These are phyloP conservation scores for Trachelus troglodyta DNA, from an alignment of 2,888 invertebrate genomes.

Conservation along the genomic window DNA sequence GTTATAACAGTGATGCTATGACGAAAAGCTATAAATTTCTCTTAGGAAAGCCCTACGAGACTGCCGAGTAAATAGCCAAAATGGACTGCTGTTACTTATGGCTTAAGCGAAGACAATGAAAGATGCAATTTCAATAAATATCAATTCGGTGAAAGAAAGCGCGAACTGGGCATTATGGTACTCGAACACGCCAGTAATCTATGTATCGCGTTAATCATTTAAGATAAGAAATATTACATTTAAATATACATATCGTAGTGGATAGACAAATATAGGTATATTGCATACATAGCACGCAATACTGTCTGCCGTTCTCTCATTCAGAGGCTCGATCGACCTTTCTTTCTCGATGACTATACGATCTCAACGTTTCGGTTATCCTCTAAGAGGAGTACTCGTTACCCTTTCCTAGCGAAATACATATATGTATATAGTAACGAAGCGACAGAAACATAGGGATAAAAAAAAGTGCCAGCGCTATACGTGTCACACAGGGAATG, in stretches of 20 bases:
- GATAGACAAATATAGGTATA: background rate
- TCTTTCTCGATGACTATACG: background rate
- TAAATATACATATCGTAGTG: background rate
- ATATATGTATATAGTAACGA: background rate
- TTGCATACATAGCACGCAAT: background rate
- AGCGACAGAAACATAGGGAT: background rate
- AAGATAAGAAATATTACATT: background rate
- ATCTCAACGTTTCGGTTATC: background rate
- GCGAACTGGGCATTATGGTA: constrained; percentile 27
- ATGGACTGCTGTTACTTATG: constrained; percentile 28
- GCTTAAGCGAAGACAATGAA: constrained; percentile 30
- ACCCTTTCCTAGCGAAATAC: background rate
- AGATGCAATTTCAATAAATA: constrained; percentile 38
- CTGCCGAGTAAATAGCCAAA: constrained; percentile 38
- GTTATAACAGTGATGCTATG: background rate
- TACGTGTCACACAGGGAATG: too few species aligned
- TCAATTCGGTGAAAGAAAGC: constrained; percentile 40
- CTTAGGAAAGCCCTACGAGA: constrained; percentile 1
- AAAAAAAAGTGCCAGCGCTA: background rate
- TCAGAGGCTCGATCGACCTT: background rate
- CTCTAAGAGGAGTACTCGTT: background rate
- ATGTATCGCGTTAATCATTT: constrained; percentile 27
- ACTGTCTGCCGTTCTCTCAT: background rate
- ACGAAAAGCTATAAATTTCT: background rate
- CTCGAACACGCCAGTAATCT: constrained; percentile 35